Evolutionary conservation across 92 coral and sea anemone species (phyloP).

Genomic region (Virgularia gustaviana): DNA sequence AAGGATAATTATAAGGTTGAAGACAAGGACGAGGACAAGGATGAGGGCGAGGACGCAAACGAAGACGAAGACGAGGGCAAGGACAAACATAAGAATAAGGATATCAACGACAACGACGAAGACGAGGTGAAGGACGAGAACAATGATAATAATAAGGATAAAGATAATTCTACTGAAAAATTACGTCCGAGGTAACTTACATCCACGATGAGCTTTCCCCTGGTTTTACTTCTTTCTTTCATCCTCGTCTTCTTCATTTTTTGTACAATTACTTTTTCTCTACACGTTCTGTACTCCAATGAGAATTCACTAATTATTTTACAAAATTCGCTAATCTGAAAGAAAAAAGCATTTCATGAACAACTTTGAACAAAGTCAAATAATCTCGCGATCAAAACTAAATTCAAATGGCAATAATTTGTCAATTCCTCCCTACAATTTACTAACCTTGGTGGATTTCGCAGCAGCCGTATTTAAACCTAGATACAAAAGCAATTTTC

Average conservation of each 20-base stretch:
- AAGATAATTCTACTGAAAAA: too few species aligned
- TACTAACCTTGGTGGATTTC: constrained; percentile 80
- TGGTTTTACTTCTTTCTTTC: constrained; percentile 85
- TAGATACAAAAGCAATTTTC: constrained; percentile 80
- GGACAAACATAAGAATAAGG: too few species aligned
- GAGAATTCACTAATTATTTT: constrained; percentile 96
- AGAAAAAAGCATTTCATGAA: background rate
- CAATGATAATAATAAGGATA: too few species aligned
- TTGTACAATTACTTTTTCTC: constrained; percentile 81
- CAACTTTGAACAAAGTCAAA: background rate
- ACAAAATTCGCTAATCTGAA: constrained; percentile 90
- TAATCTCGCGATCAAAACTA: too few species aligned
- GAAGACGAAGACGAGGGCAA: too few species aligned
- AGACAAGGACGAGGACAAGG: too few species aligned
- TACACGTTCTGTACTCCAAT: constrained; percentile 88
- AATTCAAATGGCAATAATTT: too few species aligned
- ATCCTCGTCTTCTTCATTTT: constrained; percentile 83
- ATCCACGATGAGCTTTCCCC: constrained; percentile 95
- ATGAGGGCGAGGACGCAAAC: too few species aligned
- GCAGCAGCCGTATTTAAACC: constrained; percentile 82
- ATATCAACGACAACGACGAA: too few species aligned
- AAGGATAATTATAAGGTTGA: too few species aligned
- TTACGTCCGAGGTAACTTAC: too few species aligned
- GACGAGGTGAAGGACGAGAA: too few species aligned
- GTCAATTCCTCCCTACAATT: background rate